Evolutionary conservation across 2,888 invertebrate genomes (phyloP).

Genomic region (Rugalucina vietnamica): DNA sequence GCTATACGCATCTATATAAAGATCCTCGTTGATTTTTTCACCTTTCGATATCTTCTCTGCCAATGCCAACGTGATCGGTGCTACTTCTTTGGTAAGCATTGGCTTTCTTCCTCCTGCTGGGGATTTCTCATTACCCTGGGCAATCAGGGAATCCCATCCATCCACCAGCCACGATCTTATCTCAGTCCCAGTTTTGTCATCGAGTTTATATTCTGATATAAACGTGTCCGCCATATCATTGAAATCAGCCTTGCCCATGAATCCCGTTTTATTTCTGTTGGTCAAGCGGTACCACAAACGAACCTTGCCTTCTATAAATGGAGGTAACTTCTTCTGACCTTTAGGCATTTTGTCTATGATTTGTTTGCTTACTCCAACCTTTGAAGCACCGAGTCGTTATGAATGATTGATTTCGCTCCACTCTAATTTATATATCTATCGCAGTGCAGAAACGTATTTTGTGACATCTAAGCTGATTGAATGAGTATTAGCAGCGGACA

Average conservation of each 20-base stretch:
- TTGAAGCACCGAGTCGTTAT: too few species aligned
- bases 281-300: slow-evolving; percentile 73
- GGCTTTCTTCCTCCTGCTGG: neutral
- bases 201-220: slow-evolving; percentile 62
- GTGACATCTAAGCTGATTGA: too few species aligned
- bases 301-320: slow-evolving; percentile 63
- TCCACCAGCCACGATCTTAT: slow-evolving; percentile 69
- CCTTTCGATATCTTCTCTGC: slow-evolving; percentile 62
- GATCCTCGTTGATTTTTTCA: slow-evolving; percentile 66
- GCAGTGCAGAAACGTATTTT: too few species aligned
- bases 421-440: too few species aligned
- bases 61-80: slow-evolving; percentile 60
- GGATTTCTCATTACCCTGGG: neutral
- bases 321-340: slow-evolving; percentile 5
- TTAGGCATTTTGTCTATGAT: neutral
- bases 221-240: slow-evolving; percentile 69
- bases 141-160: slow-evolving; percentile 67
- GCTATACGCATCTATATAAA: slow-evolving; percentile 66
- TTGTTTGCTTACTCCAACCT: neutral
- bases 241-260: slow-evolving; percentile 66
- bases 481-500: too few species aligned
- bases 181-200: slow-evolving; percentile 55
- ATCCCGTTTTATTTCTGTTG: slow-evolving; percentile 69
- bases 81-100: slow-evolving; percentile 17
- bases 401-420: too few species aligned